Base-by-base conservation (phyloP, 1,140 invertebrate species). In the Pomacea maculata region DNA sequence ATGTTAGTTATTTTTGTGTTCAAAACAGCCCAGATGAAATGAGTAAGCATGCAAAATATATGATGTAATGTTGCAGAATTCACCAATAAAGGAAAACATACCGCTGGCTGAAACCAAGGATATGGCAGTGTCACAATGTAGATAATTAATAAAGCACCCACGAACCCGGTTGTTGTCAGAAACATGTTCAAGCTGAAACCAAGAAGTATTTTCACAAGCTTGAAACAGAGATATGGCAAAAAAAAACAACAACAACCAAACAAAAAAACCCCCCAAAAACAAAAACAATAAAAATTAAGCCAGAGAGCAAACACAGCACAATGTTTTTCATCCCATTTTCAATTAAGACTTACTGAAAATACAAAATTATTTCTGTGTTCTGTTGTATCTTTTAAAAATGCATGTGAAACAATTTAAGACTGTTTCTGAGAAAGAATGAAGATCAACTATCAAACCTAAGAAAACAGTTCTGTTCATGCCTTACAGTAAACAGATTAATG, bases 51-150 rank as follows among this genome's bases (percentile, higher is more conserved):
- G 34, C 34, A 45, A 45, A 45, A 45, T 45, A 45, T 45, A 45
- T 45, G 34, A 45, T 4, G 34, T 4, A 45, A 45, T 45, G 34
- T 45, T 45, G 34, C 34, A 45, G 34, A 45, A 45, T 45, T 45
- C 34, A 45, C 6, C 34, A 2, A 6, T 45, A 45, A 45, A 2
- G 57, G 67, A 29, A 68, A 29, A 86, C 86, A 84, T 81, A 87
- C 86, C 65, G 78, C 81, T 75, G 86, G 85, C 55, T 75, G 65
- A 77, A 82, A 84, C 21, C 67, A 68, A 57, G 82, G 81, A 64
- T 87, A 86, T 15, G 83, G 79, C 75, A 75, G 54, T 7, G 75
- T 75, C 29, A 86, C 17, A n/a, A 68, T 72, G 78, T 81, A 85
- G 34, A 83, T 25, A 29, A 74, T 25, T 34, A 55, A 63, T 25